Percentiles rank a stretch among this genome's conserved stretches.
Conservation (phyloP, 2,888 invertebrate genomes). For the Chirona hameri region DNA sequence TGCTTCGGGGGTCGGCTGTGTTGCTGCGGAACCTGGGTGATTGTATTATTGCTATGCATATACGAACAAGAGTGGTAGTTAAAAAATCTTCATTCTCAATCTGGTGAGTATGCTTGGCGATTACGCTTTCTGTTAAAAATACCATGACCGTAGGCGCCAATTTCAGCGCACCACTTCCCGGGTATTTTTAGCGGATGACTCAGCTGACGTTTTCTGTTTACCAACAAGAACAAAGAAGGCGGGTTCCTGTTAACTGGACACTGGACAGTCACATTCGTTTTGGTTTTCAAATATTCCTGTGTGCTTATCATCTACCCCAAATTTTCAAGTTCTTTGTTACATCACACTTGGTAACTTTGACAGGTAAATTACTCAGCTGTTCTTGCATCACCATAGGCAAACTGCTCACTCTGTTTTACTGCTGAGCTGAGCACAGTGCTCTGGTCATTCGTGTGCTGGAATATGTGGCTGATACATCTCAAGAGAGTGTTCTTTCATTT, state of each 20-base stretch:
- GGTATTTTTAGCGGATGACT: background rate
- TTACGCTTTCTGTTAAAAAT: background rate
- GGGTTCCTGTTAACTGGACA: background rate
- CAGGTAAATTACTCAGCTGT: background rate
- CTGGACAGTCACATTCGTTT: background rate
- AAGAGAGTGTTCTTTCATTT: too few relatives aligned
- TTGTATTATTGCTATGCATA: background rate
- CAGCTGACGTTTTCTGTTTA: background rate
- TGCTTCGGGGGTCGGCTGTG: too few relatives aligned
- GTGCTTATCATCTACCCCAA: too few relatives aligned
- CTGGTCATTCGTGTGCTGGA: too few relatives aligned
- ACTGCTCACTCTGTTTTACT: too few relatives aligned
- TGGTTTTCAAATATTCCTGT: background rate
- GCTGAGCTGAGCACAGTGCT: too few relatives aligned
- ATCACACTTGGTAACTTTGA: background rate
- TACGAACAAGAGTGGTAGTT: background rate
- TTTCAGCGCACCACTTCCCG: background rate
- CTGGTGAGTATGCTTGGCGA: background rate
- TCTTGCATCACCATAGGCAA: too few relatives aligned
- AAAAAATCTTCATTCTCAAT: background rate
- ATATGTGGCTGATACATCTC: too few relatives aligned
- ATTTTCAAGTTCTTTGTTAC: background rate
- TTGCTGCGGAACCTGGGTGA: too few relatives aligned
- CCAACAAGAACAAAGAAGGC: background rate
- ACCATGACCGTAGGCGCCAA: background rate